Evolutionary conservation across 2,113 vertebrate species (phyloP), one percentile per base, ranked within the genome.

Genomic region (Pseudopodoces humilis): DNA sequence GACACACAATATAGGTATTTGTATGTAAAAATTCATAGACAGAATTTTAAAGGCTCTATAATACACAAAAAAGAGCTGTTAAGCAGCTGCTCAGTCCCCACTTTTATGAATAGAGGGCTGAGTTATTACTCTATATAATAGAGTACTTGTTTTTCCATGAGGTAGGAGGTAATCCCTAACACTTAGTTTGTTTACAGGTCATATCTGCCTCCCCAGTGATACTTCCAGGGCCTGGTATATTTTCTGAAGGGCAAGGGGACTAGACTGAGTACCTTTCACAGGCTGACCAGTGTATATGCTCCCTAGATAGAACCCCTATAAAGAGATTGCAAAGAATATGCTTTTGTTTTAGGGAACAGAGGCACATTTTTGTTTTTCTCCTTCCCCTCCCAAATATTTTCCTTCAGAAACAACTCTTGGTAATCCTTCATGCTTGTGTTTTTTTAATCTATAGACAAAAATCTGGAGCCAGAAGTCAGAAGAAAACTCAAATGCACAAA

Each of bases 1-100:
- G 62, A 75, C 59, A 74, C 63, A 97, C 95, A 97, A 95, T 95
- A 53, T 47, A 74, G 46, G 59, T 58, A 30, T 96, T 94, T 94
- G 69, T 92, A 75, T 12, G 47, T 37, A 65, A 76, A 94, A 93
- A 72, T 19, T 84, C 53, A 86, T n/a, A 60, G 71, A 69, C n/a
- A 67, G 25, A 55, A 65, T 91, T 95, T 96, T 95, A 95, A 92
- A 80, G 77, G 74, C 62, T 86, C 63, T 64, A 0, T 75, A 96
- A 86, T 28, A 59, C 64, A 84, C 41, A 68, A 62, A 84, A 94
- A 82, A 88, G 56, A 67, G 80, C 76, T 85, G 71, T 89, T 90
- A 86, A 75, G 71, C 75, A 59, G 82, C 74, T 90, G 82, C 75
- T 71, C n/a, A 33, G 70, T 96, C 86, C 58, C 72, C 56, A 79